Evolutionary conservation across 1,140 invertebrate genomes (phyloP), one percentile per base, ranked within the genome.

Genomic region (Pseudomyrmex sp.): DNA sequence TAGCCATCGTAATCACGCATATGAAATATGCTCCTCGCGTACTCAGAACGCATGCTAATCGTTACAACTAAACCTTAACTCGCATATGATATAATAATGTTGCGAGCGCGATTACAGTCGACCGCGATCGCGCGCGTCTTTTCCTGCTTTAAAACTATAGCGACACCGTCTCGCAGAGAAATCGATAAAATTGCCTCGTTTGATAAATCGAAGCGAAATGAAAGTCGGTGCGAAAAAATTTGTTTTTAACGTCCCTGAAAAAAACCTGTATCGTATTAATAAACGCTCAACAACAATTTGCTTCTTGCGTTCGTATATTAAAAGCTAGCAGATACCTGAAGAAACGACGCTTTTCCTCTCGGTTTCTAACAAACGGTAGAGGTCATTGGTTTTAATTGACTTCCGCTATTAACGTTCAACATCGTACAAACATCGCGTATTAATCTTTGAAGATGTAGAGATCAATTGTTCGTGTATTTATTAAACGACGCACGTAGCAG

Each of bases 11-110:
- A 50, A 15, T 3, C 54, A 13, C 12, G 54, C 75, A 12, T 54
- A 54, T 80, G 66, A 72, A 80, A 70, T 80, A 80, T 80, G 54
- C 54, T 79, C 2, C 20, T 20, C 15, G 23, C 0, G 72, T 54
- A 80, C 61, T 72, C 5, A 35, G 35, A 59, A 59, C 54, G 54
- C 20, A 44, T 23, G 44, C 50, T 18, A 5, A 74, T 61, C 62
- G 62, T 44, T 54, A 76, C 74, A 66, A 66, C 74, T 77, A 18
- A 35, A 35, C 44, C 26, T 54, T 77, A 66, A 13, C 4, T 20
- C n/a, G 61, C 62, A 5, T 35, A 35, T 35, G 35, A 35, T 35
- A 35, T 35, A 66, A 65, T 76, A 52, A 13, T 9, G 20, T 76
- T 66, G 18, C 20, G 8, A 46, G 23, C n/a, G 23, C 23, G 54